Base-by-base conservation (phyloP, 2,113 vertebrate genomes). In the Trogon surrucura region DNA sequence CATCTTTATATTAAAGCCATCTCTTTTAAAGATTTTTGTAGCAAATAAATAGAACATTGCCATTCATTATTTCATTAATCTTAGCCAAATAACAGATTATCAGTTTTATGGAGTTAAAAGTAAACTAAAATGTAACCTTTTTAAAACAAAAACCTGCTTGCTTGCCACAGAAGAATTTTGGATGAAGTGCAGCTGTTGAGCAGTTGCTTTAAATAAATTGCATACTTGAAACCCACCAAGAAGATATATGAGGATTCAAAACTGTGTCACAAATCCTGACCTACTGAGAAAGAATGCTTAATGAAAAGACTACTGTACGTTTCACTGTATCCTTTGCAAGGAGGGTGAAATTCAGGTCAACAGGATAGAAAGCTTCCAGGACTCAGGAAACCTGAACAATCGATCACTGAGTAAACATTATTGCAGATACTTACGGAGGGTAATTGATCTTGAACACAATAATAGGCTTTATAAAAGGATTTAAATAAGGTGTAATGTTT, bases 211-310 rank as follows among this genome's bases (percentile, higher is more conserved):
- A 96, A 97, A 96, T 95, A 95, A 96, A 95, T 95, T 93, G 89
- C 96, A 83, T 94, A 88, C 91, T 97, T 97, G 84, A 97, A 96
- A 95, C 91, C 57, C 88, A 89, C 91, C 69, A 80, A 91, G 85
- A 96, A 96, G 95, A 97, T 96, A 84, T 91, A 96, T 95, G 96
- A 95, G 95, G 89, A 97, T 93, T 95, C 91, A 96, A 94, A 97
- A 94, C 95, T 87, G 89, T 96, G 95, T 95, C 91, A 94, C 92
- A 95, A 96, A 93, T 97, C 91, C 94, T 95, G 87, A 94, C 93
- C 93, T 96, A 93, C 94, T 96, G 88, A 94, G 94, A 94, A 95
- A 94, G 95, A 95, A 95, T 88, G 83, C 90, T 94, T 96, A 96
- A 94, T 92, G 95, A 95, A 97, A 97, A 96, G 95, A 95, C 94